phyloP scores from a whole-genome alignment of 2,888 invertebrate species.

The Leucozona laternaria region DNA sequence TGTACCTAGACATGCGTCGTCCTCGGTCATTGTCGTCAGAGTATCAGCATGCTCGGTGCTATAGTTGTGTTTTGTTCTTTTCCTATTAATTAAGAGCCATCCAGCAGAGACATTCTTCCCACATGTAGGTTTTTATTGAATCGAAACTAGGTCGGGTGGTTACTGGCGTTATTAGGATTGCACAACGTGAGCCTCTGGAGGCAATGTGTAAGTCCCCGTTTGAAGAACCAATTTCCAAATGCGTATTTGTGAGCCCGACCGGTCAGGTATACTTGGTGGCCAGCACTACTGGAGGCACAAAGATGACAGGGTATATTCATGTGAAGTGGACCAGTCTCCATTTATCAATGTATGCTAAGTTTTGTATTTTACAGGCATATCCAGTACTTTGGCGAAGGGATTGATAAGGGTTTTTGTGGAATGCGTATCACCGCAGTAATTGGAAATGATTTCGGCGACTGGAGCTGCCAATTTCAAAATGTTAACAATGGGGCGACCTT shows the following conservation, averaged over 20 bases:
- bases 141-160: conserved; percentile 77
- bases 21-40: background rate
- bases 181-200: conserved; percentile 71
- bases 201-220: conserved; percentile 78
- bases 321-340: conserved; percentile 3
- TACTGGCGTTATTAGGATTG: conserved; percentile 68
- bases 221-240: conserved; percentile 77
- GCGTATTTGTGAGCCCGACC: conserved; percentile 77
- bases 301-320: conserved; percentile 76
- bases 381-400: conserved; percentile 77
- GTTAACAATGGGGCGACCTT: conserved; percentile 41
- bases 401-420: conserved; percentile 78
- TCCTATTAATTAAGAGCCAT: conserved; percentile 62
- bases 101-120: conserved; percentile 2
- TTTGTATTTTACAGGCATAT: conserved; percentile 74
- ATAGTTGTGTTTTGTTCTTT: conserved; percentile 20
- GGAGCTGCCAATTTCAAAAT: conserved; percentile 77
- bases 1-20: background rate
- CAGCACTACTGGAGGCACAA: conserved; percentile 72
- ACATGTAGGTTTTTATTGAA: conserved; percentile 75
- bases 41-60: background rate
- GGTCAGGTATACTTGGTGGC: conserved; percentile 77
- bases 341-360: background rate
- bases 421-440: conserved; percentile 75
- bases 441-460: conserved; percentile 77